Percentiles rank a stretch among this genome's conserved stretches.
These are phyloP conservation scores for Cryptocephalus moraei DNA, from an alignment of 2,888 invertebrate genomes.

Conservation along the genomic window DNA sequence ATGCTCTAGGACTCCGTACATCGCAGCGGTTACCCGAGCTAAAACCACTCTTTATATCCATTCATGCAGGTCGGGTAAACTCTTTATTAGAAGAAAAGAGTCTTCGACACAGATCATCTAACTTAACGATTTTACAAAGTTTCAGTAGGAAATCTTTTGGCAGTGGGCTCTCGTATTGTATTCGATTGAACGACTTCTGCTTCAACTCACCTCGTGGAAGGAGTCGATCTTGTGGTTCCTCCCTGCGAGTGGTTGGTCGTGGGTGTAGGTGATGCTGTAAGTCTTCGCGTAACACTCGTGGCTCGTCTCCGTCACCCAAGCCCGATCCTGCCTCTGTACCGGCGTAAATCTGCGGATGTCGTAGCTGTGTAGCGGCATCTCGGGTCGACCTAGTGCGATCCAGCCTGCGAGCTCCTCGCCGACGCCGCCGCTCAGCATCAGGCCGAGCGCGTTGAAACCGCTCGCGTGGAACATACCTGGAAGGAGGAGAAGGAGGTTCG, in stretches of 20 bases:
- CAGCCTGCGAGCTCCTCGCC: conserved; percentile 78
- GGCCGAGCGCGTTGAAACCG: conserved; percentile 84
- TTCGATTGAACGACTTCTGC: background rate
- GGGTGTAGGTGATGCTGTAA: conserved; percentile 71
- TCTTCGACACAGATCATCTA: no score
- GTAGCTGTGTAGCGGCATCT: conserved; percentile 75
- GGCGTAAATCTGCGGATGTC: conserved; percentile 77
- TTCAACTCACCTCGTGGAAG: conserved; percentile 48
- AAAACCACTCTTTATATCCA: no score
- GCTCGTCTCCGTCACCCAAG: conserved; percentile 73
- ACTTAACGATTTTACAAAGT: no score
- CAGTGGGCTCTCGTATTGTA: no score
- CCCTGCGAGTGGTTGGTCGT: conserved; percentile 75
- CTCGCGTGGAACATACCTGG: conserved; percentile 73
- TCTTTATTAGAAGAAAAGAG: no score
- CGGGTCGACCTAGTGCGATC: conserved; percentile 74
- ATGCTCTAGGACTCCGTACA: no score
- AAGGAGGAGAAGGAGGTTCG: conserved; percentile 3
- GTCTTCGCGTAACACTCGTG: conserved; percentile 84
- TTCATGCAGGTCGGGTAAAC: no score
- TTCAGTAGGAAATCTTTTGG: no score
- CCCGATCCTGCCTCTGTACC: conserved; percentile 55
- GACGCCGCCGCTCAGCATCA: conserved; percentile 86
- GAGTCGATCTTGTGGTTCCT: conserved; percentile 59
- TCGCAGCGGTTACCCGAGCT: no score